These are phyloP conservation scores for Pseudochirops cupreus DNA, from an alignment of 2,797 vertebrate genomes.

Conservation along the genomic window DNA sequence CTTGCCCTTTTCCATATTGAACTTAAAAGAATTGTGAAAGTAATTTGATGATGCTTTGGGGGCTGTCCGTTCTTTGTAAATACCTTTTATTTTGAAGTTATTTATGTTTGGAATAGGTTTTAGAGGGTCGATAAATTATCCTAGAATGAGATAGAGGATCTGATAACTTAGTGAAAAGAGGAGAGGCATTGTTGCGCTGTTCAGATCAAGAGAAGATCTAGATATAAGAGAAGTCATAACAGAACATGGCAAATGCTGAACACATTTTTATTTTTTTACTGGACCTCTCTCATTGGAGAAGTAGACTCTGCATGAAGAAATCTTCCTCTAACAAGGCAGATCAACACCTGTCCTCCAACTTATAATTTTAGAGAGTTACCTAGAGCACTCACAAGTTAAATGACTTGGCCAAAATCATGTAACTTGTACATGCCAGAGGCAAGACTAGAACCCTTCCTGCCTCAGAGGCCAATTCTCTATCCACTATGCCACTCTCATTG, in stretches of 20 bases:
- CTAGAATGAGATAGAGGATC: not conserved
- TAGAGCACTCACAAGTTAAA: not conserved
- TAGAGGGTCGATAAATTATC: not conserved
- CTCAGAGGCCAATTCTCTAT: not conserved
- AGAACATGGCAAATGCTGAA: not conserved
- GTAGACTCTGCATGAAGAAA: not conserved
- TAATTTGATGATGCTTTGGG: not conserved
- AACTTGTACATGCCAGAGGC: not conserved
- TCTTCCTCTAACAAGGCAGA: not conserved
- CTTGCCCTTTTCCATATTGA: not conserved
- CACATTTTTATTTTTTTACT: not conserved
- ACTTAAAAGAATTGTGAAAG: not conserved
- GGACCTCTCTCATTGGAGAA: not conserved
- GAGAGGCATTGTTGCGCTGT: not conserved
- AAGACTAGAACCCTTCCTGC: not conserved
- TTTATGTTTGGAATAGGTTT: not conserved
- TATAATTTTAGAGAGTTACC: not conserved
- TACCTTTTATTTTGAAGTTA: not conserved
- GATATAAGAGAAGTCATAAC: not conserved
- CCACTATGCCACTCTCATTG: not conserved
- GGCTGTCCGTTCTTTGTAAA: not conserved
- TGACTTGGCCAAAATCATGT: not conserved
- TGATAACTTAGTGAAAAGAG: not conserved
- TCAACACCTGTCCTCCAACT: not conserved
- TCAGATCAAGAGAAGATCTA: not conserved